Percentiles rank a stretch among this genome's conserved stretches.
These are phyloP conservation scores for Hycleus cichorii DNA, from an alignment of 1,140 invertebrate species.

Conservation along the genomic window DNA sequence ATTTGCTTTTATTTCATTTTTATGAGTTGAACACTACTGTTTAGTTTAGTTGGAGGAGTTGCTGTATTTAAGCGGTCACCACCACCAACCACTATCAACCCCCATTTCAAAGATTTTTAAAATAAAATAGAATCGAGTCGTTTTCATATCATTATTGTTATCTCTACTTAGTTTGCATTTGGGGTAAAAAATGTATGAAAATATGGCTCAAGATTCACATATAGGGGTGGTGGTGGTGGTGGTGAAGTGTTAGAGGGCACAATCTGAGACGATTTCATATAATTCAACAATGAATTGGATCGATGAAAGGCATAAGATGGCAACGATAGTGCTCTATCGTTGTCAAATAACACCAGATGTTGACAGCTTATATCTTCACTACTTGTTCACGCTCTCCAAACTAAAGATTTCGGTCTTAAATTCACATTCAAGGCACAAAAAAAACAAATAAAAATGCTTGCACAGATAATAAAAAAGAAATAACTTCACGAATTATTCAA, in stretches of 20 bases:
- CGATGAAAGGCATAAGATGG: conserved; percentile 14
- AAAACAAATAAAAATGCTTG: no score
- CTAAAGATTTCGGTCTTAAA: neutral
- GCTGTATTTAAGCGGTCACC: no score
- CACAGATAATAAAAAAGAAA: no score
- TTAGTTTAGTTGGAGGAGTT: neutral
- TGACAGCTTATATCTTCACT: conserved; percentile 17
- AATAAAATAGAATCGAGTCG: no score
- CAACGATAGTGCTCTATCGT: conserved; percentile 12
- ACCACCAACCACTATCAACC: neutral
- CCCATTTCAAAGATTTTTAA: no score
- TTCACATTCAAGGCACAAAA: no score
- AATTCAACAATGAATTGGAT: neutral
- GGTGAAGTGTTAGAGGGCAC: neutral
- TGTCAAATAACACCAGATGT: conserved; percentile 19
- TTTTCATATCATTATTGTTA: no score
- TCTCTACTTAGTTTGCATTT: no score
- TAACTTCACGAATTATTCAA: no score
- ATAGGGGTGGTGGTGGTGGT: no score
- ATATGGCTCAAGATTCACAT: no score
- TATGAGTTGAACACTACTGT: conserved; percentile 4
- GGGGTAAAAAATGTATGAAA: no score
- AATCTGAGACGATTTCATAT: neutral
- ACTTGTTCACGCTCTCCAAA: neutral
- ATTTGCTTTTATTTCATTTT: conserved; percentile 17